Evolutionary conservation across 2,113 vertebrate genomes (phyloP).

Genomic region (Plecotus auritus): DNA sequence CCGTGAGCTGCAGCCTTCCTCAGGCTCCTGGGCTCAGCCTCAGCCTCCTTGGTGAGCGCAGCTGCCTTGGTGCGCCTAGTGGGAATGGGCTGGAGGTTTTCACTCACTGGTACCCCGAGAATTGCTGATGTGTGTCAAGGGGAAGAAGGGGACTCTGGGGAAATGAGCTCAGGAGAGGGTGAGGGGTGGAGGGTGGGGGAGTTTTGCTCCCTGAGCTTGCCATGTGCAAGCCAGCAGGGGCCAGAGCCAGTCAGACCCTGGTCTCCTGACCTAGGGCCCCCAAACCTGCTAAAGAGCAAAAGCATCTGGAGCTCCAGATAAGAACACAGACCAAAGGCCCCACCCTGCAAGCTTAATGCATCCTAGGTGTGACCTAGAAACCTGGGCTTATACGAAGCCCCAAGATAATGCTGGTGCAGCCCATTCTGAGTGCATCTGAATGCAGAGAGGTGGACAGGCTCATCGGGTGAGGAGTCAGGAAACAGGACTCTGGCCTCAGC

Average conservation of each 20-base stretch:
- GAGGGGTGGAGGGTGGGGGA: not conserved
- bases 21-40: not conserved
- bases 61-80: rapidly evolving
- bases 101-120: not conserved
- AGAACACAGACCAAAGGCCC: not conserved
- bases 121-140: not conserved
- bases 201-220: not conserved
- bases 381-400: not conserved
- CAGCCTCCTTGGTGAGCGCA: not conserved
- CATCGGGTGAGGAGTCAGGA: not conserved
- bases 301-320: not conserved
- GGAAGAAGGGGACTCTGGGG: not conserved
- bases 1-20: not conserved
- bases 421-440: not conserved
- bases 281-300: not conserved
- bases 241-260: not conserved
- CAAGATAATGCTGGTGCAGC: not conserved
- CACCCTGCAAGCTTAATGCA: not conserved
- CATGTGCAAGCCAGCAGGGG: not conserved
- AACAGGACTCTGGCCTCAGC: not conserved
- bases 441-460: no score
- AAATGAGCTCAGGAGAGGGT: not conserved
- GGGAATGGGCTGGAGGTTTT: no score
- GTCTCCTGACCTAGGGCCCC: not conserved
- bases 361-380: not conserved